These are phyloP conservation scores for Theodoxus fluviatilis DNA, from an alignment of 2,888 invertebrate species.

Conservation along the genomic window DNA sequence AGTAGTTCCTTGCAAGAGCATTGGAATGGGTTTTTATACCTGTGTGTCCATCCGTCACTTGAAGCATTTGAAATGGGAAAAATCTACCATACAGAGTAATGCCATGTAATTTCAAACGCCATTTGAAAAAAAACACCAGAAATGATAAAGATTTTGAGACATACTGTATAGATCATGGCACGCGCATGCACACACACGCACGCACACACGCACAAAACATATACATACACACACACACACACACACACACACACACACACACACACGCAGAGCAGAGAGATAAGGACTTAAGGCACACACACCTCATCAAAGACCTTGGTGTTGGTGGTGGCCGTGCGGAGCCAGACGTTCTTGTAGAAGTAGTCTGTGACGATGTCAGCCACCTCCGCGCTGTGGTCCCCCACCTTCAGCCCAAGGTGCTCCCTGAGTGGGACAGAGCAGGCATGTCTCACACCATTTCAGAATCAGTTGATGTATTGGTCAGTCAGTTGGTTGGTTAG, in stretches of 20 bases:
- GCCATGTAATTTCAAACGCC: too few species aligned
- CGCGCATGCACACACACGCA: neutral
- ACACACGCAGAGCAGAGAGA: neutral
- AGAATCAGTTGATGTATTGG: neutral
- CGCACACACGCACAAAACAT: neutral
- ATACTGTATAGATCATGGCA: neutral
- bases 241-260: neutral
- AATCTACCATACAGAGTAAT: too few species aligned
- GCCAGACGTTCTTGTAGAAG: conserved; percentile 88
- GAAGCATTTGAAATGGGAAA: neutral
- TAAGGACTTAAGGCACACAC: neutral
- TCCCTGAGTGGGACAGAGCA: conserved; percentile 70
- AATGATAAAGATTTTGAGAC: neutral
- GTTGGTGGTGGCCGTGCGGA: conserved; percentile 80
- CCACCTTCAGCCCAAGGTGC: conserved; percentile 80
- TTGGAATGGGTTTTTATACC: too few species aligned
- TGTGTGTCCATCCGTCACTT: too few species aligned
- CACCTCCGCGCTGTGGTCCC: conserved; percentile 69
- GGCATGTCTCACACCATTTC: neutral
- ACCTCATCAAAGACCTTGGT: conserved; percentile 89
- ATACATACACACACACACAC: neutral
- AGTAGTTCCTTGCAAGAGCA: neutral
- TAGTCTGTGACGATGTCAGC: conserved; percentile 81
- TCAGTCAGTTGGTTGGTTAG: too few species aligned
- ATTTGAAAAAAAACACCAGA: neutral